phyloP scores from a whole-genome alignment of 2,888 invertebrate genomes.

The Hetaerina titia region DNA sequence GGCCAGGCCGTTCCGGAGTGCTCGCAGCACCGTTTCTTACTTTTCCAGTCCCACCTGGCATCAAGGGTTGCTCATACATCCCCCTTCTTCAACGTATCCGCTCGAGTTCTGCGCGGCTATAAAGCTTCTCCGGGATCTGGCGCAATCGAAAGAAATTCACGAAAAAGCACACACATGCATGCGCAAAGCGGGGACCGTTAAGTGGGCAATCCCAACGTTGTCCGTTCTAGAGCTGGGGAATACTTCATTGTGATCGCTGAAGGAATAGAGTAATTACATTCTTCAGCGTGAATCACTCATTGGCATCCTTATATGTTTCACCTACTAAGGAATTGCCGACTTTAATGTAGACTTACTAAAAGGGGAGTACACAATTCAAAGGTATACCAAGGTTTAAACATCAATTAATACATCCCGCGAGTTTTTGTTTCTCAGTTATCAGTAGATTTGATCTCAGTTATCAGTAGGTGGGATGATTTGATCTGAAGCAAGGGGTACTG shows the following conservation, averaged over 20 bases:
- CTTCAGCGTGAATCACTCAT: too few species aligned
- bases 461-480: too few species aligned
- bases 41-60: not conserved
- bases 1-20: not conserved
- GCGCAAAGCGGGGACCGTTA: not conserved
- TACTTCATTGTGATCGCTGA: not conserved
- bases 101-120: not conserved
- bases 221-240: not conserved
- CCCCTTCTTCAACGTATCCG: not conserved
- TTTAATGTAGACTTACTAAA: too few species aligned
- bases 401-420: too few species aligned
- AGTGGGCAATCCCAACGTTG: not conserved
- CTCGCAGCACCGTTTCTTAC: not conserved
- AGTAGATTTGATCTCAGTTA: too few species aligned
- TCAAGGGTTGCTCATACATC: not conserved
- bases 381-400: too few species aligned
- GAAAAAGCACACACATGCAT: not conserved
- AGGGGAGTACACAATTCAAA: too few species aligned
- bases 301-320: too few species aligned
- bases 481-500: too few species aligned
- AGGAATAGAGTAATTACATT: too few species aligned
- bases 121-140: not conserved
- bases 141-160: conserved; percentile 18
- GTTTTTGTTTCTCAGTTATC: too few species aligned
- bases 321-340: too few species aligned